A percentile compares a stretch with the other conserved stretches of the same genome.
phyloP scores from a whole-genome alignment of 2,888 invertebrate genomes.

The Bombyx huttoni region DNA sequence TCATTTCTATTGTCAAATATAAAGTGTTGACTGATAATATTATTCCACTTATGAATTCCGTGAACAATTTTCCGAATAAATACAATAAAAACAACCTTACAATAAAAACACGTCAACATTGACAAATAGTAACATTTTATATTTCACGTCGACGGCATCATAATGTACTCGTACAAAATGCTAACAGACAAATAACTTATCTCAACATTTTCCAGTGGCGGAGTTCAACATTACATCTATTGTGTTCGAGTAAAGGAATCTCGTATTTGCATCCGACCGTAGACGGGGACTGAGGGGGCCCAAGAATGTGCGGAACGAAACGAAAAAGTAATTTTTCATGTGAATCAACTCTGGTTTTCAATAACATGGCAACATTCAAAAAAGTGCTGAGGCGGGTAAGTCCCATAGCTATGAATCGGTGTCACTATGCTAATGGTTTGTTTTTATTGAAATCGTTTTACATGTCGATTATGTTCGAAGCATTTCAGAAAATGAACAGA shows the following conservation, averaged over 20 bases:
- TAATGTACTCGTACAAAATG: conserved; percentile 32
- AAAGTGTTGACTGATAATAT: too few species aligned
- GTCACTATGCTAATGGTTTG: background rate
- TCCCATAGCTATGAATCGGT: background rate
- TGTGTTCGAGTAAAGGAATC: conserved; percentile 52
- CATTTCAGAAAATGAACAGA: too few species aligned
- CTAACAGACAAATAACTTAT: conserved; percentile 54
- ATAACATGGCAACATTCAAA: conserved; percentile 30
- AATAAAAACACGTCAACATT: background rate
- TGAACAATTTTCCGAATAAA: background rate
- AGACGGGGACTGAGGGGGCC: conserved; percentile 29
- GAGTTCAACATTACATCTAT: conserved; percentile 48
- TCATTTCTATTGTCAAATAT: too few species aligned
- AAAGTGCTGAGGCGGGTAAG: conserved; percentile 18
- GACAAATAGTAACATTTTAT: conserved; percentile 4
- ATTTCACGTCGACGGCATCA: conserved; percentile 16
- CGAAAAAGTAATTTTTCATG: conserved; percentile 55
- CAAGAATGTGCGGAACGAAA: conserved; percentile 31
- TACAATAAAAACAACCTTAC: background rate
- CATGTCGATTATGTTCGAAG: background rate
- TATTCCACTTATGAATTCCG: too few species aligned
- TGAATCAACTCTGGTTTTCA: conserved; percentile 43
- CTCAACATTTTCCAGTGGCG: conserved; percentile 49
- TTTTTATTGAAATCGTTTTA: background rate
- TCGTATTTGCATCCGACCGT: conserved; percentile 56